Percentiles rank a stretch among this genome's conserved stretches.
phyloP scores from a whole-genome alignment of 2,888 invertebrate species.

The Endotricha flammealis region DNA sequence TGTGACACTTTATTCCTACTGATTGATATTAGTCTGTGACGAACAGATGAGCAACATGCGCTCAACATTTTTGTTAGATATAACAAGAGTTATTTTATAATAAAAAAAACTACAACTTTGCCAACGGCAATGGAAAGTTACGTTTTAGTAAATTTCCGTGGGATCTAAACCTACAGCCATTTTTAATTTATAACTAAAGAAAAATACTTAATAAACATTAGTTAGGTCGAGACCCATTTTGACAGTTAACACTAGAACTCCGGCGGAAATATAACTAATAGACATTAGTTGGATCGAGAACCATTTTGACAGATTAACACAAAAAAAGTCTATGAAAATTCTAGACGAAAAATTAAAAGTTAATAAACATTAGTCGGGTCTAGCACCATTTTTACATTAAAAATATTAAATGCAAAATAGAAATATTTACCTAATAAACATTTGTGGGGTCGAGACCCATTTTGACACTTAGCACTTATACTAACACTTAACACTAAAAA shows the following conservation, averaged over 20 bases:
- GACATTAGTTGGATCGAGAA: conserved; percentile 1
- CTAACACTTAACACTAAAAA: conserved; percentile 36
- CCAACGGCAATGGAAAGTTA: conserved; percentile 12
- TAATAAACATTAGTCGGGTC: background rate
- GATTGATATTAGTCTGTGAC: conserved; percentile 59
- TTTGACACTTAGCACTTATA: conserved; percentile 17
- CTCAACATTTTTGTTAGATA: conserved; percentile 36
- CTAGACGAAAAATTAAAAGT: background rate
- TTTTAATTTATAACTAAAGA: conserved; percentile 29
- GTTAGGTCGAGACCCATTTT: conserved; percentile 39
- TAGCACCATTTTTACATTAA: background rate
- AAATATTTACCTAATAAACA: conserved; percentile 40
- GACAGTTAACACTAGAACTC: background rate
- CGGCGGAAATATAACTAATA: background rate
- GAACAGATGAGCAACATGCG: conserved; percentile 38
- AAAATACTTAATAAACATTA: conserved; percentile 46
- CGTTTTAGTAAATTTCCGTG: conserved; percentile 52
- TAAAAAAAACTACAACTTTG: conserved; percentile 11
- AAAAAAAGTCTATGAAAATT: background rate
- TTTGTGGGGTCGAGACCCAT: conserved; percentile 41
- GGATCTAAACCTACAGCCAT: conserved; percentile 58
- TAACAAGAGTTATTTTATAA: conserved; percentile 18
- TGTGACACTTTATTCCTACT: conserved; percentile 63
- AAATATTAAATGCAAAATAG: conserved; percentile 3
- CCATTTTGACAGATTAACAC: conserved; percentile 27